phyloP scores from a whole-genome alignment of 2,888 invertebrate genomes.

The Sphinx pinastri region DNA sequence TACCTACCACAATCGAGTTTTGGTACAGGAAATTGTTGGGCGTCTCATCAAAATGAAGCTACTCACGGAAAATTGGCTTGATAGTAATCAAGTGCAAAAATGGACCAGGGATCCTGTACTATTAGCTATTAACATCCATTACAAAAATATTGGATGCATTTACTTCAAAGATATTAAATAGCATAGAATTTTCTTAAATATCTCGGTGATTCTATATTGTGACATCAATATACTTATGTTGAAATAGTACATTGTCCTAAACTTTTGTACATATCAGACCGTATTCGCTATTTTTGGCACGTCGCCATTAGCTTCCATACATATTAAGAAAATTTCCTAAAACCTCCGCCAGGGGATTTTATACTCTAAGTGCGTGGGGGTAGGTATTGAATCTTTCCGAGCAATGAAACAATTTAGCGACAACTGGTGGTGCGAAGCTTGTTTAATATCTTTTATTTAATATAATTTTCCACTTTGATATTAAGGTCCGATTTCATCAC shows the following conservation, averaged over 20 bases:
- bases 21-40: no score
- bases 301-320: conserved; percentile 61
- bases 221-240: background rate
- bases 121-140: background rate
- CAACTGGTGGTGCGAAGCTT: conserved; percentile 40
- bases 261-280: conserved; percentile 48
- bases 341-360: conserved; percentile 50
- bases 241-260: conserved; percentile 10
- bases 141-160: background rate
- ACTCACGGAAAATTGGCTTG: no score
- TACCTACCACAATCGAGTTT: no score
- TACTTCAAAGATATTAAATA: no score
- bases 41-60: no score
- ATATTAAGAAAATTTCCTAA: conserved; percentile 68
- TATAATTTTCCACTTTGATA: background rate
- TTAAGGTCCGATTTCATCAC: no score
- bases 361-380: conserved; percentile 50
- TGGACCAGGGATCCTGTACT: no score
- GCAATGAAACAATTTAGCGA: conserved; percentile 32
- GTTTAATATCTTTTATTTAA: conserved; percentile 36
- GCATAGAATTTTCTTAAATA: background rate
- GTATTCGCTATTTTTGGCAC: conserved; percentile 64
- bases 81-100: no score
- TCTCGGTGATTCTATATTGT: background rate
- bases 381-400: conserved; percentile 46